Percentiles rank a stretch among this genome's conserved stretches.
Conservation (phyloP, 2,888 invertebrate species). For the Colostygia pectinataria region DNA sequence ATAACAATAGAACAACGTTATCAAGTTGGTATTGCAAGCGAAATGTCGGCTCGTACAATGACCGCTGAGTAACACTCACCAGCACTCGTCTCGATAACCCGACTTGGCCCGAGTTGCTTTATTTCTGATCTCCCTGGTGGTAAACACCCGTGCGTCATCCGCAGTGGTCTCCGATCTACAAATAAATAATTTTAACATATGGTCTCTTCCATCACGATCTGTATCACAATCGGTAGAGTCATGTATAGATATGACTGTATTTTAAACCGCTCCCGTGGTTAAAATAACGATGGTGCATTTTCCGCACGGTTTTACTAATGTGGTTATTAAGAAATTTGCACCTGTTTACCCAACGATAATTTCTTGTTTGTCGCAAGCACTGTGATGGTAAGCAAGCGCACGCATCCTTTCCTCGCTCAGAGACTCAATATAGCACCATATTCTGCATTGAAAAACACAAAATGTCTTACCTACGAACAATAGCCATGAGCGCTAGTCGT, state of each 20-base stretch:
- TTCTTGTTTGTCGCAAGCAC: conserved; percentile 14
- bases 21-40: conserved; percentile 55
- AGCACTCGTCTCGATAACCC: conserved; percentile 64
- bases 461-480: conserved; percentile 42
- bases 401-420: conserved; percentile 18
- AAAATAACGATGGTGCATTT: conserved; percentile 31
- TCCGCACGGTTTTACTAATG: conserved; percentile 40
- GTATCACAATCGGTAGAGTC: conserved; percentile 36
- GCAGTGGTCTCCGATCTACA: conserved; percentile 66
- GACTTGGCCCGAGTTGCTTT: conserved; percentile 60
- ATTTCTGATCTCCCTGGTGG: conserved; percentile 76
- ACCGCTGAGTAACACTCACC: conserved; percentile 61
- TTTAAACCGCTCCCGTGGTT: conserved; percentile 26
- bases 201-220: conserved; percentile 42
- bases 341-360: conserved; percentile 24
- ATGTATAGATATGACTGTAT: conserved; percentile 34
- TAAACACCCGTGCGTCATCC: conserved; percentile 76
- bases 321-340: conserved; percentile 31
- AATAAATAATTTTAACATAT: conserved; percentile 67
- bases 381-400: conserved; percentile 9
- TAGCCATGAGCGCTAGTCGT: conserved; percentile 39
- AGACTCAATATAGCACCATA: conserved; percentile 10
- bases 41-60: conserved; percentile 62
- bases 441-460: conserved; percentile 4
- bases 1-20: conserved; percentile 66